These are phyloP conservation scores for Tricholauxania praeusta DNA, from an alignment of 2,888 invertebrate species.

Conservation along the genomic window DNA sequence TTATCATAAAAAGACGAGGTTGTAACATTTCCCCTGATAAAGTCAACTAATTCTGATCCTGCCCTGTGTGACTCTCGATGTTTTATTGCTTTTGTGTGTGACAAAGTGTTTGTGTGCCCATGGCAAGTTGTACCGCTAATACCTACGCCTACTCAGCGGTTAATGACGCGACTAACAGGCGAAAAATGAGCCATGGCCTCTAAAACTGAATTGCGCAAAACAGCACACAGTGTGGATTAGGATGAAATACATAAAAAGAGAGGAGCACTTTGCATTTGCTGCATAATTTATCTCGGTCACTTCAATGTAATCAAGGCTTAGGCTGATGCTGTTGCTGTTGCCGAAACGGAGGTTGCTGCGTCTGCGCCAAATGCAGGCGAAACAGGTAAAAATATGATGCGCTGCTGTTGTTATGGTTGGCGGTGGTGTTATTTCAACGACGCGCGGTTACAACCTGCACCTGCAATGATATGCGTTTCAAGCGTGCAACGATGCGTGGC, in stretches of 20 bases:
- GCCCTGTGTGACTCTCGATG: background rate
- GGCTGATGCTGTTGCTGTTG: constrained; percentile 2
- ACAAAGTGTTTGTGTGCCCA: constrained; percentile 49
- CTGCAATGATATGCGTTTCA: constrained; percentile 12
- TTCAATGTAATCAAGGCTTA: background rate
- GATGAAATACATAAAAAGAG: constrained; percentile 52
- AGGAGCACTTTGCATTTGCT: constrained; percentile 68
- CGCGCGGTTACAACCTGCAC: constrained; percentile 13
- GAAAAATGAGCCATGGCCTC: constrained; percentile 37
- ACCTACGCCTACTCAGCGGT: constrained; percentile 65
- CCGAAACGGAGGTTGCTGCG: background rate
- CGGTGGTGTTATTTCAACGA: constrained; percentile 8
- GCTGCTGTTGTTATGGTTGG: constrained; percentile 9
- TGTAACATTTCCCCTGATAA: constrained; percentile 4
- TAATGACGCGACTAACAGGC: constrained; percentile 53
- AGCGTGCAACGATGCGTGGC: too few relatives aligned
- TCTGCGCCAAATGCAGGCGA: background rate
- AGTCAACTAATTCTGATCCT: background rate
- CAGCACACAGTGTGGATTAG: constrained; percentile 38
- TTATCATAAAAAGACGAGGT: constrained; percentile 43
- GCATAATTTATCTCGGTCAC: constrained; percentile 67
- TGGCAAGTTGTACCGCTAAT: constrained; percentile 67
- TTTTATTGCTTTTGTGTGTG: constrained; percentile 39
- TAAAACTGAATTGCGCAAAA: background rate
- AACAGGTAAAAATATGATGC: constrained; percentile 30